Conservation (phyloP, 2,113 vertebrate species). For the Hiodon alosoides region DNA sequence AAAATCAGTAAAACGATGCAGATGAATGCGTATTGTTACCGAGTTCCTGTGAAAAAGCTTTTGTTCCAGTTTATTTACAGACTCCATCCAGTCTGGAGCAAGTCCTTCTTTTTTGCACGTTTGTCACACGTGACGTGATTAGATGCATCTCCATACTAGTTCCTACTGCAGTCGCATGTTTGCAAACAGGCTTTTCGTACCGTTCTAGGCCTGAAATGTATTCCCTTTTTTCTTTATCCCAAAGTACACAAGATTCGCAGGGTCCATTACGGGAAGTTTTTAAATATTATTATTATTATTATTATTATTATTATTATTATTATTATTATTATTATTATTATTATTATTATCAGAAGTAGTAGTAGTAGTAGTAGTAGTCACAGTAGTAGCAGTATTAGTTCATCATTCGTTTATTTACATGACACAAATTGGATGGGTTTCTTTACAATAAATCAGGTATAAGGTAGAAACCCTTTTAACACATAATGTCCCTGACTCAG, state of each 20-base stretch:
- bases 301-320: conserved; percentile 6
- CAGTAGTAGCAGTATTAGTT: too few species aligned
- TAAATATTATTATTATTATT: not conserved
- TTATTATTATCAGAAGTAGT: not conserved
- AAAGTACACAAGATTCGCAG: not conserved
- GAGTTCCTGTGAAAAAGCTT: not conserved
- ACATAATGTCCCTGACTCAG: too few species aligned
- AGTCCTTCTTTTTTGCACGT: conserved; percentile 9
- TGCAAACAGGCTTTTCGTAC: not conserved
- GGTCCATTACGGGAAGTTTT: not conserved
- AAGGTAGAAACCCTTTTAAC: too few species aligned
- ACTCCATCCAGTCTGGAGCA: not conserved
- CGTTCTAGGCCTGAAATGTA: not conserved
- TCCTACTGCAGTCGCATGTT: not conserved
- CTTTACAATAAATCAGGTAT: not conserved
- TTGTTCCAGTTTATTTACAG: not conserved
- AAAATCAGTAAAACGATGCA: not conserved
- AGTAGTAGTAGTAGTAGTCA: too few species aligned
- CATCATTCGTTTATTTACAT: too few species aligned
- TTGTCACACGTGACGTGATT: conserved; percentile 11
- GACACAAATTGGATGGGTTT: not conserved
- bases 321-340: not conserved
- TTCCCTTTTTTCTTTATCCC: not conserved
- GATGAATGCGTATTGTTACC: not conserved
- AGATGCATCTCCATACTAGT: not conserved